Conservation (phyloP, 2,888 invertebrate genomes). For the Allygus modestus region DNA sequence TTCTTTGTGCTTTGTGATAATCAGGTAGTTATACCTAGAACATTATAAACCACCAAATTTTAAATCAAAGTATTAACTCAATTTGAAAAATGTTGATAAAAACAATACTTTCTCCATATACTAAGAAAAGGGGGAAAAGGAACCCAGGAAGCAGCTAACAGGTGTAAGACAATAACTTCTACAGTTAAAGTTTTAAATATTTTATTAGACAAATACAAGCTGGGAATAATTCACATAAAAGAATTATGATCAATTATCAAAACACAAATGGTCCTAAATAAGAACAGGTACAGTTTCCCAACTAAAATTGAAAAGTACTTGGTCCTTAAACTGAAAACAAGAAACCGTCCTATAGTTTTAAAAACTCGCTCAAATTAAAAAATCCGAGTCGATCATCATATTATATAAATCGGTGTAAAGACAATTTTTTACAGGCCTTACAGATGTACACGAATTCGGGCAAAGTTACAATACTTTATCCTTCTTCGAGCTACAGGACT, state of each 20-base stretch:
- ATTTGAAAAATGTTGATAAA: no score
- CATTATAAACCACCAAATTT: no score
- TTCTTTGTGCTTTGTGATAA: no score
- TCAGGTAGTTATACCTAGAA: no score
- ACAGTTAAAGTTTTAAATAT: constrained; percentile 23
- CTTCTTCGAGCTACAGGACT: constrained; percentile 1
- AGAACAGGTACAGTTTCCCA: constrained; percentile 53
- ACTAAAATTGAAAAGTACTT: constrained; percentile 31
- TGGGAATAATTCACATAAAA: constrained; percentile 46
- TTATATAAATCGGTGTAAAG: constrained; percentile 30
- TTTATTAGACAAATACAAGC: constrained; percentile 60
- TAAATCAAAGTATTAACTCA: no score
- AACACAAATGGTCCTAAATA: constrained; percentile 35
- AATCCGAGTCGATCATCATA: constrained; percentile 1
- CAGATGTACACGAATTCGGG: constrained; percentile 28
- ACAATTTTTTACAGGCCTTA: constrained; percentile 44
- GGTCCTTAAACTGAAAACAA: constrained; percentile 50
- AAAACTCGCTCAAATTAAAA: constrained; percentile 46
- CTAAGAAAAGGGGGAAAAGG: no score
- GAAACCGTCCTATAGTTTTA: constrained; percentile 48
- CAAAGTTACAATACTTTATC: not conserved
- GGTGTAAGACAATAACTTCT: not conserved
- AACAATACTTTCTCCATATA: no score
- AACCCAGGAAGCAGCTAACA: no score
- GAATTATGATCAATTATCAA: constrained; percentile 37